Evolutionary conservation across 1,140 invertebrate genomes (phyloP), one percentile per base, ranked within the genome.

Genomic region (Ceratina japonica): DNA sequence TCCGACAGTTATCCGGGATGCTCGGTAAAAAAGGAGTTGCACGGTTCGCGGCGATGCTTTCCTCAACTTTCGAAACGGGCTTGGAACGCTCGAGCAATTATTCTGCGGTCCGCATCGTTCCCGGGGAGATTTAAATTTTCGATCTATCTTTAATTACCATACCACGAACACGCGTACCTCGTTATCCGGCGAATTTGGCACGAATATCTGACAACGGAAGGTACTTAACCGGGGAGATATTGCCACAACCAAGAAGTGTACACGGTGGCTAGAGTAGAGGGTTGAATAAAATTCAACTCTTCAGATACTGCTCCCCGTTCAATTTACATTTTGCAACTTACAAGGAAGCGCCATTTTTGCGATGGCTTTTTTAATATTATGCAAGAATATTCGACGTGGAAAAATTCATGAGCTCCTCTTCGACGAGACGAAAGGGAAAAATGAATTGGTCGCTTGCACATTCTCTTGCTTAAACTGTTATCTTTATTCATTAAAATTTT

Each of bases 41-140:
- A 52, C 61, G 4, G 27, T 70, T 75, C 74, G 66, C 44, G 71
- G 24, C 64, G 65, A 71, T 52, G 52, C n/a, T 31, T 16, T 59
- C 65, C 52, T 22, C 52, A 71, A 71, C 49, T 16, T 59, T 61
- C 54, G 20, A 51, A 71, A 71, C 65, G 65, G 70, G 68, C 54
- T 73, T 16, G 18, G 64, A 74, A 73, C 56, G n/a, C 10, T 20
- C 12, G 64, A 58, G 8, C 37, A 61, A 51, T 70, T 76, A 51
- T 20, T 37, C 8, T 22, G 18, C 2, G 16, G 3, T 37, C 27
- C 24, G 20, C 7, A 5, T 56, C 51, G 66, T 16, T 20, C 51
- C 5, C 12, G 16, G 13, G 51, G 18, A 18, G n/a, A 18, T 27
- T 56, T 31, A 52, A 56, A 70, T 56, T 56, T 70, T 31, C 66